Evolutionary conservation across 64 coral and sea anemone genomes (phyloP), one percentile per base, ranked within the genome.

Genomic region (Anthopleura sola): DNA sequence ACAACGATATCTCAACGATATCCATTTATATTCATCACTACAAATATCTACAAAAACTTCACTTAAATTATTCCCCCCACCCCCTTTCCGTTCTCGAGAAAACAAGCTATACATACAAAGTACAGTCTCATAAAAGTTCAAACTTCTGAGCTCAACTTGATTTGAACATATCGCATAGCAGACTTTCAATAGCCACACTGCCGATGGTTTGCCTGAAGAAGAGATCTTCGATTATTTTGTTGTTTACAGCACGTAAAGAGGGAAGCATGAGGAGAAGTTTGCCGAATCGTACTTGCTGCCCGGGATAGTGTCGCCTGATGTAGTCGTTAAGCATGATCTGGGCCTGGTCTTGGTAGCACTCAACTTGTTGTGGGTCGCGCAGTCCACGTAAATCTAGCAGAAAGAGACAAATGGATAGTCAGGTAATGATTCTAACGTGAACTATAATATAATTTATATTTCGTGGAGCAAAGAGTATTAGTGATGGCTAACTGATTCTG

Each of bases 101-200:
- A 32, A 68, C 58, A 62, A 62, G n/a, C 20, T 26, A 62, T n/a
- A 62, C 2, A n/a, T 62, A 62, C 58, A 62, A 62, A 62, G 58
- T n/a, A 62, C 58, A 62, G 5, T n/a, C n/a, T 26, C 20, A n/a
- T 62, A 3, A 62, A 56, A 16, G 54, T 44, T 44, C 39, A 56
- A 56, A 4, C 54, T 16, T 56, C 16, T 56, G 15, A 18, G 53
- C 56, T 89, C 86, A 96, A 79, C 94, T 96, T 38, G 94, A 96
- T 82, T 99, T 99, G 37, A 99, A 99, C 97, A 99, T 99, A 62
- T 99, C 97, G 79, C 97, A 95, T 23, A 99, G 88, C 2, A 99
- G 82, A 57, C 97, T 99, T 26, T 99, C 97, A 37, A 99, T 99
- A 2, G 97, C 92, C 20, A 99, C 97, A 49, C 93, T 94, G 0